A percentile compares a stretch with the other conserved stretches of the same genome.
phyloP scores from a whole-genome alignment of 1,140 invertebrate species.

The Cryptotermes secundus region DNA sequence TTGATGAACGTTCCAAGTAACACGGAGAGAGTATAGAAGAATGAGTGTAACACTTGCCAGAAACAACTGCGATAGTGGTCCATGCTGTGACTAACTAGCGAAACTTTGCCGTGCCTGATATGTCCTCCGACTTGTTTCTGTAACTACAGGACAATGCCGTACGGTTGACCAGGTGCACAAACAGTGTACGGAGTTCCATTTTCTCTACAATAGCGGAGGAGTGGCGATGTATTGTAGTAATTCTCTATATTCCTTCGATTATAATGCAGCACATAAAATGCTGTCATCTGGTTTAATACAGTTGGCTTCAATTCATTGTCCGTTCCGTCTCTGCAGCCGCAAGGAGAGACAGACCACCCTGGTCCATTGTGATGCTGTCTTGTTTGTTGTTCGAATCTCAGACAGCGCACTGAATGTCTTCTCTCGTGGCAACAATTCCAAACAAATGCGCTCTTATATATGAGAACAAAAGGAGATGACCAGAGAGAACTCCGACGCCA shows the following conservation, averaged over 20 bases:
- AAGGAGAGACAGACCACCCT: background rate
- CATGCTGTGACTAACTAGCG: background rate
- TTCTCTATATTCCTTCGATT: background rate
- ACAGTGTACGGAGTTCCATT: background rate
- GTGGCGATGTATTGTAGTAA: background rate
- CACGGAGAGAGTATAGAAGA: too few species aligned
- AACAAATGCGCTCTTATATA: conserved; percentile 13
- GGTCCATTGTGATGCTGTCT: conserved; percentile 14
- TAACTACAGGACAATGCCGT: background rate
- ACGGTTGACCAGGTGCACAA: background rate
- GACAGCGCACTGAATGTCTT: conserved; percentile 17
- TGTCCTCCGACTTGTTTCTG: background rate
- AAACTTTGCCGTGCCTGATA: background rate
- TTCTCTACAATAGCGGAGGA: background rate
- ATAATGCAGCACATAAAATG: background rate
- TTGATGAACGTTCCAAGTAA: too few species aligned
- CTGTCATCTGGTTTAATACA: conserved; percentile 9
- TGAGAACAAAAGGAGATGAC: conserved; percentile 12
- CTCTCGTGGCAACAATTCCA: conserved; percentile 2
- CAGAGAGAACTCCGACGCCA: background rate
- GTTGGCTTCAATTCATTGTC: conserved; percentile 16
- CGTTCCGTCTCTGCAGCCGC: background rate
- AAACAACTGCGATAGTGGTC: background rate
- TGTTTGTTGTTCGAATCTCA: conserved; percentile 19
- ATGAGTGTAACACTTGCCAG: background rate